Base-by-base conservation (phyloP, 2,888 invertebrate genomes). In the Sinotaia quadrata region DNA sequence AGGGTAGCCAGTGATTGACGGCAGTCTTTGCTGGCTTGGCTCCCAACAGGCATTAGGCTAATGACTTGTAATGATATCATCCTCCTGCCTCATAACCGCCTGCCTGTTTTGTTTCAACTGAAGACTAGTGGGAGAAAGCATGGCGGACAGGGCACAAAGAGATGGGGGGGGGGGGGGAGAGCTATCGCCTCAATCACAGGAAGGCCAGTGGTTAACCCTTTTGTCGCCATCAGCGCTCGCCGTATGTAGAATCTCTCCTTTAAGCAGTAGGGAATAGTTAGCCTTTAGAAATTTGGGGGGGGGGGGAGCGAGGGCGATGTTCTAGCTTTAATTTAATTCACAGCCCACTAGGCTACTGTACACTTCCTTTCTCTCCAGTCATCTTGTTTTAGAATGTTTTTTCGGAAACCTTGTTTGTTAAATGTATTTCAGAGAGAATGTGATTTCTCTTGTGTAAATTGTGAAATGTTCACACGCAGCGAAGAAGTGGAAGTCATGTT, bases 101-200 rank as follows among this genome's bases (percentile, higher is more conserved):
- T 18, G 41, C 41, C 41, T 41, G 41, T 41, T 41, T 41, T 41
- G 41, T 41, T 41, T 41, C 41, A 10, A 41, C 8, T 41, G 10
- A 41, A 10, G 8, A 10, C 18, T 41, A 15, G 8, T 41, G 41
- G 10, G 8, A 15, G 10, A 12, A 15, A 15, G 18, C 8, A 41
- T 10, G 10, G 41, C 41, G 41, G 10, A 12, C 41, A 41, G 10
- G 10, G 41, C 41, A 49, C 49, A 18, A 12, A 24, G 49, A 8
- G 49, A 49, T 49, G 21, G 24, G 18, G 49, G 7, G 49, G n/a
- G 21, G 7, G n/a, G 49, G 15, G 49, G 49, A 8, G 7, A 49
- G n/a, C 49, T 49, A 49, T 49, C 49, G 49, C 21, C 49, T 49
- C 49, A 49, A 49, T 49, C 49, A 49, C 49, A 18, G 49, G 49